These are phyloP conservation scores for Bathynomus jamesi DNA, from an alignment of 1,140 invertebrate species.

Conservation along the genomic window DNA sequence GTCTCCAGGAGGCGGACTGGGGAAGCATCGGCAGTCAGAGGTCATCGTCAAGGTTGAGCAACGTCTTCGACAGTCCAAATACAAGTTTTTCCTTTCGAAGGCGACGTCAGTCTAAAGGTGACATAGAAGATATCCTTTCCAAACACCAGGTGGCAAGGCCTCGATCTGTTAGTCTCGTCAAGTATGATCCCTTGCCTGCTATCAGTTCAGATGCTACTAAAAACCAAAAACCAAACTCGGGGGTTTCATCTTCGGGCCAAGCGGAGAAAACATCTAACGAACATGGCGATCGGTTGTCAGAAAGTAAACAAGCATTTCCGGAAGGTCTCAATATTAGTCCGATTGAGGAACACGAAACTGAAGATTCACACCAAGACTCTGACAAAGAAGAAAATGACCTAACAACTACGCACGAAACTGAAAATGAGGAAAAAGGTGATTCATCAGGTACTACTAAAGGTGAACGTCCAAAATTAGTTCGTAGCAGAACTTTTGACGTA, in stretches of 20 bases:
- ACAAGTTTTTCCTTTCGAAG: background rate
- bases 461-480: slow-evolving; percentile 3
- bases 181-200: background rate
- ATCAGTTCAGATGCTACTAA: background rate
- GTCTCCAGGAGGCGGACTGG: background rate
- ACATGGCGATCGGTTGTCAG: background rate
- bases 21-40: background rate
- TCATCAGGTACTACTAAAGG: background rate
- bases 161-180: background rate
- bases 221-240: no score
- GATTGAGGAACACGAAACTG: background rate
- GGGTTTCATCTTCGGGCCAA: no score
- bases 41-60: background rate
- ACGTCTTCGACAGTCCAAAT: background rate
- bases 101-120: background rate
- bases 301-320: background rate
- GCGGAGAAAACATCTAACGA: no score
- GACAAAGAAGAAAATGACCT: background rate
- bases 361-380: background rate
- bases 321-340: background rate
- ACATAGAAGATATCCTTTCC: background rate
- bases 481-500: slow-evolving; percentile 15
- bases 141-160: background rate
- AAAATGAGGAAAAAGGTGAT: no score
- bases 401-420: no score